Base-by-base conservation (phyloP, 2,113 vertebrate genomes). In the Thoracochromis brauschi region DNA sequence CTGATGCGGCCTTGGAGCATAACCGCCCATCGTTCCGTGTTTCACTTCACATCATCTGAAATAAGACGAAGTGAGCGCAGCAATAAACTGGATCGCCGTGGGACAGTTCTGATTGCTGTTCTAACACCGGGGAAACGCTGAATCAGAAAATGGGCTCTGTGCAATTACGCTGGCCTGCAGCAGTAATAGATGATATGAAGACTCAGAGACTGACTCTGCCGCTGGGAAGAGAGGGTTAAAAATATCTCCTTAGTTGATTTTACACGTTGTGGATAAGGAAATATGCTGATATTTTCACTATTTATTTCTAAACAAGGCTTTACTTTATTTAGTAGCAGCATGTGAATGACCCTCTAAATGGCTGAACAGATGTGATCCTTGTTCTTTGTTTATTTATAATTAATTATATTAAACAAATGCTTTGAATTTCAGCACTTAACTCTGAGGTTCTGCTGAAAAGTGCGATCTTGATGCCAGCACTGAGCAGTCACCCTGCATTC, bases 91-190 rank as follows among this genome's bases (percentile, higher is more conserved):
- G 12, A 83, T 73, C 38, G 84, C 93, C 33, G 40, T 83, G 87
- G 89, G 91, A 91, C 89, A 81, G 47, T 55, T 81, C 63, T 86
- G 89, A 95, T 89, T 92, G 88, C 89, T 93, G 94, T 91, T 89
- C 83, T 85, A 83, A 88, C 71, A 51, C 19, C 4, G 84, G 26
- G 49, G 90, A 92, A 92, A 85, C 81, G 91, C 92, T 92, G 91
- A 94, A 89, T 93, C 86, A 87, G 88, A 91, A 88, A 85, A 85
- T 78, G 80, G 85, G 54, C 88, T 79, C 83, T 21, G 81, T 49
- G 85, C 51, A 89, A 87, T 91, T 87, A 85, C 40, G 42, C 65
- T 3, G 31, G 63, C 92, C 82, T 85, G 45, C 83, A 55, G 88
- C 81, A 73, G 82, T 80, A 91, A 91, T 33, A 89, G 75, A 90